phyloP scores from a whole-genome alignment of 2,797 vertebrate species.

The Typhlichthys eigenmanni region DNA sequence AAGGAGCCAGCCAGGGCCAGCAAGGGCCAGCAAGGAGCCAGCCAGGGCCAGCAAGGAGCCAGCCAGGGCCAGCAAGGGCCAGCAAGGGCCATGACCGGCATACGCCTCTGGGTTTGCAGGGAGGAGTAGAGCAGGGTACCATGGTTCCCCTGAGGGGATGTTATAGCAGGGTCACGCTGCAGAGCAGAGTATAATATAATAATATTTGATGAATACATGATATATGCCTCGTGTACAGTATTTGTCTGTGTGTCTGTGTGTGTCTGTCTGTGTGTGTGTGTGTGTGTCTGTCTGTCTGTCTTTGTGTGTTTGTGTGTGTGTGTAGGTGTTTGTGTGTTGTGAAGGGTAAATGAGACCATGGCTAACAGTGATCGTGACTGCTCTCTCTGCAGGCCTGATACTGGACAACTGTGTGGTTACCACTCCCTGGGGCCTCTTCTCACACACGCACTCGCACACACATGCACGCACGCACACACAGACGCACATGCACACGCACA shows the following conservation, averaged over 20 bases:
- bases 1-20: background rate
- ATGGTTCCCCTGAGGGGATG: conserved; percentile 41
- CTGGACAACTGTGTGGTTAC: conserved; percentile 24
- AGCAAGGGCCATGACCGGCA: background rate
- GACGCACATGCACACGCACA: background rate
- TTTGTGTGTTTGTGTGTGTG: conserved; percentile 10
- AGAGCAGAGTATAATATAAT: conserved; percentile 14
- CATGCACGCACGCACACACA: background rate
- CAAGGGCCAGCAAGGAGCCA: background rate
- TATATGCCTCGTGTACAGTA: background rate
- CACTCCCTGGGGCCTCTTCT: conserved; percentile 27
- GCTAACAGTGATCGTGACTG: conserved; percentile 26
- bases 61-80: background rate
- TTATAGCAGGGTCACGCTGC: conserved; percentile 53
- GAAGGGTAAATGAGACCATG: background rate
- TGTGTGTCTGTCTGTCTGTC: conserved; percentile 1
- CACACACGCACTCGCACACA: conserved; percentile 4
- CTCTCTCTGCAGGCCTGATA: conserved; percentile 31
- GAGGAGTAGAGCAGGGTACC: conserved; percentile 13
- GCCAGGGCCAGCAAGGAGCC: background rate
- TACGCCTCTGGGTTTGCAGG: conserved; percentile 32
- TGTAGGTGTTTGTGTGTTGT: background rate
- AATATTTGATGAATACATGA: background rate
- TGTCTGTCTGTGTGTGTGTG: conserved; percentile 9
- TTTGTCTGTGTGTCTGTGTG: conserved; percentile 9